Evolutionary conservation across 2,113 vertebrate genomes (phyloP).

Genomic region (Pholis gunnellus): DNA sequence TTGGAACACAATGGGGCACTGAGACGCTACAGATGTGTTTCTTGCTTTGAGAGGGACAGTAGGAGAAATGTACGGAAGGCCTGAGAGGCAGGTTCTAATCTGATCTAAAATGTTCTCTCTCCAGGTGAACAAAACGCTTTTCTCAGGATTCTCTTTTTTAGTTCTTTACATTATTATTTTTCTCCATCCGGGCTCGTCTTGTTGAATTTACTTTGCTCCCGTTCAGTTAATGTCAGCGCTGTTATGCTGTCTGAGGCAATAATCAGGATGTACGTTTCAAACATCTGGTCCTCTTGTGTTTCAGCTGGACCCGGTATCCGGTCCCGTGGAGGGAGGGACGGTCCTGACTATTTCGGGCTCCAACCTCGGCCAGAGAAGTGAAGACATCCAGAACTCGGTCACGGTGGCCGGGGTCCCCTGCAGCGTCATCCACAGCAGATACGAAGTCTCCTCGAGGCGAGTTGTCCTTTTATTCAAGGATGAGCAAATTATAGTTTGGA

Average conservation of each 20-base stretch:
- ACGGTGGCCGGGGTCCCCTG: conserved; percentile 91
- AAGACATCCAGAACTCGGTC: conserved; percentile 92
- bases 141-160: no score
- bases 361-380: conserved; percentile 94
- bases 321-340: conserved; percentile 93
- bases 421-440: conserved; percentile 88
- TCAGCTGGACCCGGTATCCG: conserved; percentile 92
- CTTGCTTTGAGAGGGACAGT: neutral
- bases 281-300: conserved; percentile 21
- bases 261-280: neutral
- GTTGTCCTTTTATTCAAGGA: neutral
- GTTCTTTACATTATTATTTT: no score
- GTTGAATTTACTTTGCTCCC: no score
- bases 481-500: neutral
- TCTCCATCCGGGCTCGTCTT: no score
- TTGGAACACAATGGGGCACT: neutral
- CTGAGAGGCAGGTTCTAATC: no score
- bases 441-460: conserved; percentile 93
- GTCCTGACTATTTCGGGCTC: conserved; percentile 94
- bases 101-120: no score
- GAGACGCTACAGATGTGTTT: neutral
- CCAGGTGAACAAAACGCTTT: no score
- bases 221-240: no score
- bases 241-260: neutral
- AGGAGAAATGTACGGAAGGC: neutral